Conservation (phyloP, 2,888 invertebrate species). For the Embidobia sp. region DNA sequence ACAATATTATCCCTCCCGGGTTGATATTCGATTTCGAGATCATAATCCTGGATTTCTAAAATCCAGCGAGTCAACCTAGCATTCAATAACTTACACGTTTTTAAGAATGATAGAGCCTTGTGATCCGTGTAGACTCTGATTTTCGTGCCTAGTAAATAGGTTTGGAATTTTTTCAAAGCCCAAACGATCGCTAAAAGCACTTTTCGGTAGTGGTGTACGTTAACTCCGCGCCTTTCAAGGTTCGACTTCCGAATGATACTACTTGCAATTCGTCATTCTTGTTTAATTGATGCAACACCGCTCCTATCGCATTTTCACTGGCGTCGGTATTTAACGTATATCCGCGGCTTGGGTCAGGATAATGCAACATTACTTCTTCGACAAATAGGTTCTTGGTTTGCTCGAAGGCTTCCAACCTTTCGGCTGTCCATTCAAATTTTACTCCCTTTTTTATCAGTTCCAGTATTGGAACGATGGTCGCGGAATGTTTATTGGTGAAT, state of each 20-base stretch:
- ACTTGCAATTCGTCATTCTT: conserved; percentile 15
- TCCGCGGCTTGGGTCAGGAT: conserved; percentile 21
- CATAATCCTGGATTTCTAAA: background rate
- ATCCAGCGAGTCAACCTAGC: conserved; percentile 38
- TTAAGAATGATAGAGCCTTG: conserved; percentile 68
- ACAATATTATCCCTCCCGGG: conserved; percentile 66
- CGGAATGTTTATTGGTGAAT: too few relatives aligned
- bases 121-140: conserved; percentile 69
- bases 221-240: conserved; percentile 58
- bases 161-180: conserved; percentile 67
- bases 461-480: too few relatives aligned
- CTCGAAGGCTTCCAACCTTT: background rate
- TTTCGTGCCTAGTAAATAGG: conserved; percentile 65
- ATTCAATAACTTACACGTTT: conserved; percentile 54
- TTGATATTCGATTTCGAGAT: background rate
- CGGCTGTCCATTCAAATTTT: conserved; percentile 4
- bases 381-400: background rate
- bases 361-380: conserved; percentile 5
- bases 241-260: conserved; percentile 66
- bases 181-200: conserved; percentile 69
- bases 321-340: conserved; percentile 26
- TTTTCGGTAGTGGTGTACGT: conserved; percentile 68
- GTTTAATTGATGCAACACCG: conserved; percentile 27
- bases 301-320: conserved; percentile 51
- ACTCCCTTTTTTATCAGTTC: too few relatives aligned